Percentiles rank a stretch among this genome's conserved stretches.
Conservation (phyloP, 35 echinoderm and acorn worm species). For the Lytechinus pictus region DNA sequence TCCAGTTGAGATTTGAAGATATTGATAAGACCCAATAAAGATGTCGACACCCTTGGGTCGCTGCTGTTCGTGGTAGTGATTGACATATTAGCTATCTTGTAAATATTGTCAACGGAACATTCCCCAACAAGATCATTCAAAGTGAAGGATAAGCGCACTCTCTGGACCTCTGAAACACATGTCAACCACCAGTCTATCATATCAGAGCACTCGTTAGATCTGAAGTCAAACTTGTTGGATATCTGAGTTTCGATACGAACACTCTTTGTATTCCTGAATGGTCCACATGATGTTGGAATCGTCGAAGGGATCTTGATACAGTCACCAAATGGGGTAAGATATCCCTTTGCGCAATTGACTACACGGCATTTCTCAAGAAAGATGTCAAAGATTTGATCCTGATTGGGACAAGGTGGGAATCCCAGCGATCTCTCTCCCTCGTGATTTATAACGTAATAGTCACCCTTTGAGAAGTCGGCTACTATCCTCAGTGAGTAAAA, state of each 20-base stretch:
- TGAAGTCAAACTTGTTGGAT: constrained; percentile 19
- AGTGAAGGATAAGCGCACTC: not conserved
- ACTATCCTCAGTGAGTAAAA: constrained; percentile 43
- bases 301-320: constrained; percentile 47
- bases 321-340: constrained; percentile 37
- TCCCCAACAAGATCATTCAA: not conserved
- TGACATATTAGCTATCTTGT: not conserved
- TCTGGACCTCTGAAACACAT: not conserved
- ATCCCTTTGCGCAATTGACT: constrained; percentile 29
- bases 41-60: not conserved
- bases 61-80: not conserved
- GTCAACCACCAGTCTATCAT: constrained; percentile 35
- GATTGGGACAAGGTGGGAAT: constrained; percentile 39
- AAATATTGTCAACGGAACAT: not conserved
- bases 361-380: constrained; percentile 50
- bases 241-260: constrained; percentile 17
- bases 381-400: constrained; percentile 54
- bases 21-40: not conserved
- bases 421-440: constrained; percentile 27
- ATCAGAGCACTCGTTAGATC: not conserved
- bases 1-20: constrained; percentile 3
- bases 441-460: constrained; percentile 44
- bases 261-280: not conserved
- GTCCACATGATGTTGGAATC: constrained; percentile 22
- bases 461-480: constrained; percentile 22